Conservation (phyloP, 2,113 vertebrate species). For the Zosterops lateralis region DNA sequence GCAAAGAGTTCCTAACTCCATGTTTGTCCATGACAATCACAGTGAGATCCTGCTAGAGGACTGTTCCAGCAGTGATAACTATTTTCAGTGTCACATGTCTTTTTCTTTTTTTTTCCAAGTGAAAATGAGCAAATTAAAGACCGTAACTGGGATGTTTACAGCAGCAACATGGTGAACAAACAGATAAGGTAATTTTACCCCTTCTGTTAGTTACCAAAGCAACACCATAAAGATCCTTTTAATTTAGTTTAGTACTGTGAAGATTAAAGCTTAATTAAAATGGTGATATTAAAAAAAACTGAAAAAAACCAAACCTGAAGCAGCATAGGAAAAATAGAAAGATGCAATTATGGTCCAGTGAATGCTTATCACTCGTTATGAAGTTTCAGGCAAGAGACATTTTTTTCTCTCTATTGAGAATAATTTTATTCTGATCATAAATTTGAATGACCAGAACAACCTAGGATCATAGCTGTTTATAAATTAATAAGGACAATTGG, state of each 20-base stretch:
- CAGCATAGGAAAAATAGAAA: slow-evolving; percentile 27
- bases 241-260: slow-evolving; percentile 59
- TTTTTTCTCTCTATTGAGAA: slow-evolving; percentile 12
- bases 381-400: slow-evolving; percentile 1
- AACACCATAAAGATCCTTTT: slow-evolving; percentile 40
- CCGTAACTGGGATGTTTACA: slow-evolving; percentile 16
- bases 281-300: slow-evolving; percentile 51
- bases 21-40: neutral
- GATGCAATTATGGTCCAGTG: slow-evolving; percentile 10
- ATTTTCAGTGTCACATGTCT: neutral
- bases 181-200: slow-evolving; percentile 38
- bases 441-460: slow-evolving; percentile 28
- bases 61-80: neutral
- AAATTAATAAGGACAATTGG: slow-evolving; percentile 10
- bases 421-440: slow-evolving; percentile 64
- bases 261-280: slow-evolving; percentile 72
- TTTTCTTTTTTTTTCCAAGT: neutral
- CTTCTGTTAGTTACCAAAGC: slow-evolving; percentile 41
- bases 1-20: neutral
- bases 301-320: neutral
- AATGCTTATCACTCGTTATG: slow-evolving; percentile 3
- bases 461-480: slow-evolving; percentile 2
- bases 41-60: neutral
- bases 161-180: slow-evolving; percentile 12
- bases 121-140: slow-evolving; percentile 53